A percentile compares a stretch with the other conserved stretches of the same genome.
phyloP scores from a whole-genome alignment of 2,797 vertebrate genomes.

The Sebastes matsubarae region DNA sequence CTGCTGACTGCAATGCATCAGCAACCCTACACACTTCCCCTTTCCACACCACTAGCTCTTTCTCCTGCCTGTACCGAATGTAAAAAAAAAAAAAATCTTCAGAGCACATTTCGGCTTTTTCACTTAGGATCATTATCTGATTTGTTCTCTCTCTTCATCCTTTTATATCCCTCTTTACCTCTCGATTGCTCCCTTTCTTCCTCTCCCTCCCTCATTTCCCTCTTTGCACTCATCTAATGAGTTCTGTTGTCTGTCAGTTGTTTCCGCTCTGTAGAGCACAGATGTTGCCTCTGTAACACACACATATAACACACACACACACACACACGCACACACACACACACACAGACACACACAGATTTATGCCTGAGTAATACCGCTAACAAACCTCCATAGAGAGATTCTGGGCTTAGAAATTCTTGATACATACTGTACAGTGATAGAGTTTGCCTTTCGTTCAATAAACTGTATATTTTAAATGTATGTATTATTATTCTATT shows the following conservation, averaged over 20 bases:
- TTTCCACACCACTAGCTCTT: background rate
- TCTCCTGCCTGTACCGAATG: slow-evolving; percentile 1
- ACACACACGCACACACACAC: background rate
- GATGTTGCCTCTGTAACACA: slow-evolving; percentile 50
- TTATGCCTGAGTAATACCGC: background rate
- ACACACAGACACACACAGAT: background rate
- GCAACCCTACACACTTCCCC: slow-evolving; percentile 21
- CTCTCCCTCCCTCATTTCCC: slow-evolving; percentile 10
- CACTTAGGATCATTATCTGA: slow-evolving; percentile 37
- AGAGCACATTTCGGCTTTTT: slow-evolving; percentile 26
- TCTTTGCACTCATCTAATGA: slow-evolving; percentile 59
- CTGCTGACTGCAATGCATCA: slow-evolving; percentile 60
- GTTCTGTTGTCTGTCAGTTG: slow-evolving; percentile 50
- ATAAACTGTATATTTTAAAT: background rate
- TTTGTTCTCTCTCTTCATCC: slow-evolving; percentile 41
- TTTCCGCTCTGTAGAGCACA: slow-evolving; percentile 60
- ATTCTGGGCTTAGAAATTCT: background rate
- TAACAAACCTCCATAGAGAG: background rate
- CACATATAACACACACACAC: background rate
- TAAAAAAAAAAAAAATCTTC: slow-evolving; percentile 6
- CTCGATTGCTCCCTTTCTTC: slow-evolving; percentile 25
- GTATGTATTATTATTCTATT: background rate
- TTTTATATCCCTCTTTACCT: slow-evolving; percentile 33
- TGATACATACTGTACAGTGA: background rate
- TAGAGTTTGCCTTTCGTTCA: background rate